phyloP scores from a whole-genome alignment of 2,113 vertebrate species.

The Spermophilus dauricus region DNA sequence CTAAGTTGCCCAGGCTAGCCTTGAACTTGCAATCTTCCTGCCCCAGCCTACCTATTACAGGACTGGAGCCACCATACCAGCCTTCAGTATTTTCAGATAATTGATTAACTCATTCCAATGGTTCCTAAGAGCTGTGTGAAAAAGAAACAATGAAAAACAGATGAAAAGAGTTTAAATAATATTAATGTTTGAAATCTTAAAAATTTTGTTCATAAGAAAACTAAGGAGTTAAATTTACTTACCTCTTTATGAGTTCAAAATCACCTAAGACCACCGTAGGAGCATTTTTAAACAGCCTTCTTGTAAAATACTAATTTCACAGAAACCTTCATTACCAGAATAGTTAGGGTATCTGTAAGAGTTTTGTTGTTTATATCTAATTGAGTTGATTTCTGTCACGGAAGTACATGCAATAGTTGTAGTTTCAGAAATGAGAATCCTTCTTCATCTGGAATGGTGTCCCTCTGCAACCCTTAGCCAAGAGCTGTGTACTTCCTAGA shows the following conservation, averaged over 20 bases:
- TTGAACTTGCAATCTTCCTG: neutral
- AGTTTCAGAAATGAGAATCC: neutral
- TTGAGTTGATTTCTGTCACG: neutral
- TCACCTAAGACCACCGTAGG: neutral
- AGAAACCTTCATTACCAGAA: neutral
- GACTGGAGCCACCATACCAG: neutral
- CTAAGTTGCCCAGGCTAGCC: neutral
- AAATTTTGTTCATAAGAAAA: neutral
- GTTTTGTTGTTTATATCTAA: conserved; percentile 21
- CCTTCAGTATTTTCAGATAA: neutral
- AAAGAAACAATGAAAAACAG: neutral
- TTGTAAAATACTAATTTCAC: neutral
- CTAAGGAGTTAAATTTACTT: neutral
- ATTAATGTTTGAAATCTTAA: neutral
- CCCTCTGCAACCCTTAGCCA: neutral
- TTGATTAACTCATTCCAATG: neutral
- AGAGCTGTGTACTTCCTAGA: neutral
- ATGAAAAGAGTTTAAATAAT: neutral
- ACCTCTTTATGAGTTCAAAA: neutral
- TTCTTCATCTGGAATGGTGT: neutral
- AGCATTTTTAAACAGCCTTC: neutral
- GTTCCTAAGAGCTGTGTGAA: neutral
- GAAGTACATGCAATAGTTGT: neutral
- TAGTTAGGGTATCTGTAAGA: neutral
- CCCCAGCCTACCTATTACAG: neutral